Base-by-base conservation (phyloP, 2,888 invertebrate species). In the Dioctria rufipes region DNA sequence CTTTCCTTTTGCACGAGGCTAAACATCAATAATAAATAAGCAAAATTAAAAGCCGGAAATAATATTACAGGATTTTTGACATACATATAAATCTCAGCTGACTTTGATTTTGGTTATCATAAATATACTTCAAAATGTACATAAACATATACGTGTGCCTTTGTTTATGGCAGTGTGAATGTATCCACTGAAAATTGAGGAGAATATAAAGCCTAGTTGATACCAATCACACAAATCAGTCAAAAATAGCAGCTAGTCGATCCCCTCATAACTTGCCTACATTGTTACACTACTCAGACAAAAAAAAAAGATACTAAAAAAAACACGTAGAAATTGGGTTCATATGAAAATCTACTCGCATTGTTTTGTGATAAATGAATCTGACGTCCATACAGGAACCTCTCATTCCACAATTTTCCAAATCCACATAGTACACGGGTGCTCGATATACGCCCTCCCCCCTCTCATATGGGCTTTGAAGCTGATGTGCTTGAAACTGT, bases 361-460 rank as follows among this genome's bases (percentile, higher is more conserved):
- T 73, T 73, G 73, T 73, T 73, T 73, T 73, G 73, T 73, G 73
- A 73, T 73, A 73, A 73, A 73, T 73, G 73, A 60, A 73, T 73
- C 60, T 58, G 60, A 42, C 43, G 60, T 40, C 40, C 13, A 42
- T 42, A 42, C 39, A 71, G 54, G 58, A 58, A 39, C 42, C 60
- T 13, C 3, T 8, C 73, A 39, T n/a, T 11, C 54, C n/a, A 54
- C 3, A 54, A 11, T n/a, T n/a, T n/a, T n/a, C n/a, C n/a, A n/a
- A n/a, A n/a, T n/a, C n/a, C n/a, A n/a, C n/a, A n/a, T n/a, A n/a
- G n/a, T n/a, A n/a, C n/a, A n/a, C n/a, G n/a, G n/a, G n/a, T n/a
- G n/a, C n/a, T n/a, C n/a, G n/a, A n/a, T n/a, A n/a, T n/a, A n/a
- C n/a, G n/a, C n/a, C n/a, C n/a, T n/a, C n/a, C n/a, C n/a, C n/a